These are phyloP conservation scores for Metopia argyrocephala DNA, from an alignment of 2,888 invertebrate genomes.

Conservation along the genomic window DNA sequence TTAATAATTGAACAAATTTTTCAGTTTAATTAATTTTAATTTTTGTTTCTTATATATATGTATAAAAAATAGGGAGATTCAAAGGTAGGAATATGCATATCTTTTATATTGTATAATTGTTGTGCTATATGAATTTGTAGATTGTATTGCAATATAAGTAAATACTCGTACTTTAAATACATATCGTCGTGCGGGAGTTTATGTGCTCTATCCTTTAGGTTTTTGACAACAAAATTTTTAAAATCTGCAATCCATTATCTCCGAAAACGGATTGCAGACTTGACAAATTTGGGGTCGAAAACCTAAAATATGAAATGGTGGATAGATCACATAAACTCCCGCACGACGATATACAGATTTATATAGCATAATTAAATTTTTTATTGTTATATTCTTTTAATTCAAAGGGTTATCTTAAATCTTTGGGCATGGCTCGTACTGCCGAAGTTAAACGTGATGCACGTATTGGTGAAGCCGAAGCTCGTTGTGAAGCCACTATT, in stretches of 20 bases:
- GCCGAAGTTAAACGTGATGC: constrained; percentile 97
- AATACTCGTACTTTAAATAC: too few relatives aligned
- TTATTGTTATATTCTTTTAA: constrained; percentile 50
- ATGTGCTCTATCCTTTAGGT: too few relatives aligned
- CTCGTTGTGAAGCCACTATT: constrained; percentile 88
- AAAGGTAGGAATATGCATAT: constrained; percentile 40
- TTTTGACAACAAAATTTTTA: too few relatives aligned
- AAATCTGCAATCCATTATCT: too few relatives aligned
- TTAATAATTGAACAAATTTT: constrained; percentile 2
- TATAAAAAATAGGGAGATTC: constrained; percentile 50
- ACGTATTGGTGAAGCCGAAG: constrained; percentile 97
- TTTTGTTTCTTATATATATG: constrained; percentile 35
- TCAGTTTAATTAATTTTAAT: constrained; percentile 42
- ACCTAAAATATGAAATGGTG: too few relatives aligned
- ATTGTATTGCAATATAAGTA: too few relatives aligned
- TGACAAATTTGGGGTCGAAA: too few relatives aligned
- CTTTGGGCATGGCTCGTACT: constrained; percentile 95
- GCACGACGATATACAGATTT: too few relatives aligned
- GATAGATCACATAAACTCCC: too few relatives aligned
- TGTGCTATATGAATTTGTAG: constrained; percentile 9
- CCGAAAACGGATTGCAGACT: too few relatives aligned
- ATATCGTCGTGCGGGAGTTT: too few relatives aligned
- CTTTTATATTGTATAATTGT: constrained; percentile 15
- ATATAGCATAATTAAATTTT: background rate
- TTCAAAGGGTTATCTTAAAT: constrained; percentile 87